Base-by-base conservation (phyloP, 2,797 vertebrate genomes). In the Hybognathus amarus region DNA sequence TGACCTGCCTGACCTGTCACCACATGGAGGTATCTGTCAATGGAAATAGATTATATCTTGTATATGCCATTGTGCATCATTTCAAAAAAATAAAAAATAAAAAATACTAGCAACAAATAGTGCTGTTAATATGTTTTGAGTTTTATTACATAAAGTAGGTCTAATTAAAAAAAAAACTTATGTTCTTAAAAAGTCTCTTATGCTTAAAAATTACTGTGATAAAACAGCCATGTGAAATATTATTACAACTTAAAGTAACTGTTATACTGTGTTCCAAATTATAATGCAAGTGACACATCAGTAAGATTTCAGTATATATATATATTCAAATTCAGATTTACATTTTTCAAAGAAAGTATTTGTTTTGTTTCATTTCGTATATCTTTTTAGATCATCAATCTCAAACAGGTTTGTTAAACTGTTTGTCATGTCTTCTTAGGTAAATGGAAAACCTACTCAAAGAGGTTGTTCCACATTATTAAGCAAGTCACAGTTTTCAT, bases 1-100 rank as follows among this genome's bases (percentile, higher is more conserved):
- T 84, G 82, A 88, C 79, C 80, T 76, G 80, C 85, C 86, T 83
- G 82, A 79, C 79, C 84, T 69, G 24, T 73, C 24, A 82, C 27
- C 20, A 40, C 76, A 66, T 70, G 66, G 54, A 86, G 68, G 68
- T 87, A 87, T 87, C 79, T 75, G 84, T 91, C 84, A 87, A 77
- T 83, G 75, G 71, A 73, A 71, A 85, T 76, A 38, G 10, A 86
- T 71, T 86, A 84, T 90, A 90, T 85, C 87, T 77, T 54, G 76
- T 80, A 45, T 20, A 63, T 50, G 78, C 69, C 77, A 70, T 52
- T 54, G 33, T 64, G 45, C 33, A 75, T 69, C 36, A 56, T 70
- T 63, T 13, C 6, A 63, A 63, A 63, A 63, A 63, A 63, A 63
- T 27, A 11, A 61, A 17, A 5, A 27, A 1, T 22, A 10, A 54